These are phyloP conservation scores for Hafferia zeledoni DNA, from an alignment of 2,797 vertebrate genomes.

Conservation along the genomic window DNA sequence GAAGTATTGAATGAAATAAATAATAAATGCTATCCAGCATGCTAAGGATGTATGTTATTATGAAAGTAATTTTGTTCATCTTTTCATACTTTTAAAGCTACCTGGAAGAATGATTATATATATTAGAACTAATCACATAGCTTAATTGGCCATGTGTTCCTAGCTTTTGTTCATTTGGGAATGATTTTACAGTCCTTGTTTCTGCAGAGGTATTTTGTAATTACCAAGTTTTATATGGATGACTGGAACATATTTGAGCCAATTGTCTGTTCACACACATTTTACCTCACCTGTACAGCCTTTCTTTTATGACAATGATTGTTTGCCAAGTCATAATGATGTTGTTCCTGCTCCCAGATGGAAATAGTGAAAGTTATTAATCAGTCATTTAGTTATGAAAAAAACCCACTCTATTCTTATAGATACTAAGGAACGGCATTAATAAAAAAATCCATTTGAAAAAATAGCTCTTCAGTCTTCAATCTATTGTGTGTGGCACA, in stretches of 20 bases:
- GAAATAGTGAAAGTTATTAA: constrained; percentile 3
- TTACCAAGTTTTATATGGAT: neutral
- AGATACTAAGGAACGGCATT: neutral
- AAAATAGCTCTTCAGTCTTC: neutral
- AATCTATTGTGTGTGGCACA: neutral
- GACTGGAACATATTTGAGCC: neutral
- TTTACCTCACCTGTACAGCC: neutral
- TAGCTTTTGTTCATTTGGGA: neutral
- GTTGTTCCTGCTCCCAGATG: neutral
- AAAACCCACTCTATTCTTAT: neutral
- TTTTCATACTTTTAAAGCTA: constrained; percentile 12
- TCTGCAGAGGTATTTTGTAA: neutral
- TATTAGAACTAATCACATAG: neutral
- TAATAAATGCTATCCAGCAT: neutral
- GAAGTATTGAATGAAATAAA: neutral
- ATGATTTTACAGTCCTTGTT: neutral
- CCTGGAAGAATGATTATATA: neutral
- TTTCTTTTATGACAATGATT: neutral
- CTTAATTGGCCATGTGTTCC: neutral
- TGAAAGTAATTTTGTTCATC: constrained; percentile 7
- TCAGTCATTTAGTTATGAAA: neutral
- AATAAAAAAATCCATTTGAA: neutral
- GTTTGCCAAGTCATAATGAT: neutral
- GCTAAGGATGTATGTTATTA: neutral
- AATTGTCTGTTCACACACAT: neutral